These are phyloP conservation scores for Aradus depressus DNA, from an alignment of 2,888 invertebrate genomes.

Conservation along the genomic window DNA sequence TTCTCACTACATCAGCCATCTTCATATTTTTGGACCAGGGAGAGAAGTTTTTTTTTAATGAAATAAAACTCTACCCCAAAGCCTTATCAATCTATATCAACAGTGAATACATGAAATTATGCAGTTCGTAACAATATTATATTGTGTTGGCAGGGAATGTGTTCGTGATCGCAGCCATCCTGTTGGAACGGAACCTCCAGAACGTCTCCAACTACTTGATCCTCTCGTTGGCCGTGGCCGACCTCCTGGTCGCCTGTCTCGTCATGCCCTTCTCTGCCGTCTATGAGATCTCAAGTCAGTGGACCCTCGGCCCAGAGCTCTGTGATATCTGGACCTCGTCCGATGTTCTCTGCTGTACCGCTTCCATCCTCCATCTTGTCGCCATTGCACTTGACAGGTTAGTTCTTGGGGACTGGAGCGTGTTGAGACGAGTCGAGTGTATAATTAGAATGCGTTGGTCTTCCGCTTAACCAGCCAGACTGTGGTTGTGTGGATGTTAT, in stretches of 20 bases:
- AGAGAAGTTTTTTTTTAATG: too few species aligned
- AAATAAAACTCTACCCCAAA: too few species aligned
- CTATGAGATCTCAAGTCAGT: constrained; percentile 61
- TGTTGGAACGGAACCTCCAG: constrained; percentile 74
- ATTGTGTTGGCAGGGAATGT: constrained; percentile 93
- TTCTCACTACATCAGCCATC: too few species aligned
- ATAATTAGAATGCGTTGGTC: too few species aligned
- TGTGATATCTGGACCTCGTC: constrained; percentile 91
- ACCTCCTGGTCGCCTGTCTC: constrained; percentile 74
- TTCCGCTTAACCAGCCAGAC: too few species aligned
- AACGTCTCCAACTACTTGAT: constrained; percentile 86
- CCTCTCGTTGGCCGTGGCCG: constrained; percentile 80
- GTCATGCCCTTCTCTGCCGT: constrained; percentile 65
- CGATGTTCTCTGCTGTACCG: constrained; percentile 83
- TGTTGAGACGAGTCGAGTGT: too few species aligned
- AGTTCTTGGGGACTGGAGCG: too few species aligned
- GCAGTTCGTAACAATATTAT: too few species aligned
- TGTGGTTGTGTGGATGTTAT: too few species aligned
- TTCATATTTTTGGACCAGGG: too few species aligned
- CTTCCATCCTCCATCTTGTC: constrained; percentile 68
- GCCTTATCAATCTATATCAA: too few species aligned
- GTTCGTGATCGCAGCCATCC: constrained; percentile 86
- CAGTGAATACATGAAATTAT: too few species aligned
- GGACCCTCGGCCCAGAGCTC: constrained; percentile 73
- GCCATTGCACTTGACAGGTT: constrained; percentile 73